Base-by-base conservation (phyloP, 2,797 vertebrate species). In the Syndactyla subalaris region DNA sequence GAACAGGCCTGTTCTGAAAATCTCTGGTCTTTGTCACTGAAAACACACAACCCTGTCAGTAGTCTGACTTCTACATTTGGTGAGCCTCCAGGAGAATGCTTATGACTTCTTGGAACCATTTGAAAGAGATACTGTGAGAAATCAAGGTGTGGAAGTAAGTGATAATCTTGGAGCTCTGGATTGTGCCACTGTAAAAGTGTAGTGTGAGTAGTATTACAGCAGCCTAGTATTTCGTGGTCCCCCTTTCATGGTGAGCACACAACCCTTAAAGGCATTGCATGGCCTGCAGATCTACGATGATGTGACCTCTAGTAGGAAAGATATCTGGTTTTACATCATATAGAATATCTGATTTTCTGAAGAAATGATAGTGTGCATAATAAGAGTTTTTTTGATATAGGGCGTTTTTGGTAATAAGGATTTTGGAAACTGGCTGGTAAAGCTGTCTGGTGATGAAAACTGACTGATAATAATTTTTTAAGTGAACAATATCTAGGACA, bases 401-500 rank as follows among this genome's bases (percentile, higher is more conserved):
- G 45, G 45, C 12, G 11, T 46, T 46, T 46, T 46, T 46, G 21
- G 45, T 46, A 46, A 22, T 22, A 22, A 46, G 23, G 59, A 61
- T 63, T 70, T 88, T 87, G 46, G 59, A 82, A 93, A 89, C 16
- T 88, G 70, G 7, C 57, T 91, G 45, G n/a, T 88, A 93, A 91
- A 89, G 23, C 22, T 86, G 27, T 20, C 49, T 61, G 30, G 66
- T 74, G 30, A 72, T 89, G 80, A 87, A 96, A 92, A 87, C 27
- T 87, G 58, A 34, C 19, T 87, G 54, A 45, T 67, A 83, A 73
- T 83, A 68, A 51, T 63, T 89, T 91, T 91, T 94, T 19, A 89
- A 91, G 22, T 72, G 36, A 96, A 93, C 48, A 71, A 41, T 46
- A 80, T 26, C 32, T 74, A 77, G 7, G 54, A 79, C 52, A 92